phyloP scores from a whole-genome alignment of 2,888 invertebrate genomes.

The Stegana nigrithorax region DNA sequence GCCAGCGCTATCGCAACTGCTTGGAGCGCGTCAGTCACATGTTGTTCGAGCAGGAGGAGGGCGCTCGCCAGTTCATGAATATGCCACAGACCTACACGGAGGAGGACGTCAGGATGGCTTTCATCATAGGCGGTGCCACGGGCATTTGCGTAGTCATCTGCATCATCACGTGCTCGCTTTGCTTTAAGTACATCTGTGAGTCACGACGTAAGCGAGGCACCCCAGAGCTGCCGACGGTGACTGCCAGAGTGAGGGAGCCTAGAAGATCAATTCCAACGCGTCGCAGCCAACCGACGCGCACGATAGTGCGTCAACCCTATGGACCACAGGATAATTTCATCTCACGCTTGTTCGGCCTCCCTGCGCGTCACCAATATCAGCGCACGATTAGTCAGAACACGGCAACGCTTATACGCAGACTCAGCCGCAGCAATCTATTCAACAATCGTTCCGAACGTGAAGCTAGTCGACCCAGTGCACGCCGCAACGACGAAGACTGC shows the following conservation, averaged over 20 bases:
- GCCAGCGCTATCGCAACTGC: slow-evolving; percentile 55
- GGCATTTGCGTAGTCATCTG: slow-evolving; percentile 56
- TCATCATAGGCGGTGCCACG: slow-evolving; percentile 55
- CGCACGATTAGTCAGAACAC: slow-evolving; percentile 65
- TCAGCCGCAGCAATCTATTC: slow-evolving; percentile 66
- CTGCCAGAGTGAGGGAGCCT: slow-evolving; percentile 35
- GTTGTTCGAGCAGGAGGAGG: slow-evolving; percentile 32
- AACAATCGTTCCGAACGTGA: slow-evolving; percentile 57
- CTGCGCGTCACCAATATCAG: slow-evolving; percentile 64
- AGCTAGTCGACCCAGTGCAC: slow-evolving; percentile 34
- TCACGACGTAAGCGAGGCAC: slow-evolving; percentile 34
- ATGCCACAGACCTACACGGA: slow-evolving; percentile 44
- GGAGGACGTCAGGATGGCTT: slow-evolving; percentile 57
- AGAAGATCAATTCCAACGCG: slow-evolving; percentile 44
- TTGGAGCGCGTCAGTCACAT: slow-evolving; percentile 49
- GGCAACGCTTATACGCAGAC: slow-evolving; percentile 63
- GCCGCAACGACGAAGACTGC: slow-evolving; percentile 32
- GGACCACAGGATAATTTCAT: slow-evolving; percentile 61
- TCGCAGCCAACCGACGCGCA: slow-evolving; percentile 29
- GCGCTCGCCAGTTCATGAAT: slow-evolving; percentile 24
- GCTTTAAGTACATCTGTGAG: slow-evolving; percentile 52
- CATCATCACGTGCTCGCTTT: slow-evolving; percentile 53
- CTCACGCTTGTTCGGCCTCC: slow-evolving; percentile 64
- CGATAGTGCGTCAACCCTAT: slow-evolving; percentile 48
- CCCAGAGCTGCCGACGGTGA: slow-evolving; percentile 31